These are phyloP conservation scores for Sebastes itinus DNA, from an alignment of 2,797 vertebrate species.

Conservation along the genomic window DNA sequence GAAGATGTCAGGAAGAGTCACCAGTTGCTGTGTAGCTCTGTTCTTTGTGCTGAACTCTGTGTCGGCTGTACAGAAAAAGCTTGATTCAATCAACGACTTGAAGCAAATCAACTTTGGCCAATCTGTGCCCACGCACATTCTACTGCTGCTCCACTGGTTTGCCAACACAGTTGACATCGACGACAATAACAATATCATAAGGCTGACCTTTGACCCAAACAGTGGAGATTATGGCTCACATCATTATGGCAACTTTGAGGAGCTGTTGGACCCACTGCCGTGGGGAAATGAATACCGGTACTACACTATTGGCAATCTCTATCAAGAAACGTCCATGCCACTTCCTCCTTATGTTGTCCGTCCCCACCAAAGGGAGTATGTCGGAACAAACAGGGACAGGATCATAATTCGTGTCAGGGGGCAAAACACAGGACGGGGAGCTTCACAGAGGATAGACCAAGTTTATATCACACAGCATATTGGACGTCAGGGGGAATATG, in stretches of 20 bases:
- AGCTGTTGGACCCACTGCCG: constrained; percentile 39
- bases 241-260: constrained; percentile 69
- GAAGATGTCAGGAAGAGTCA: constrained; percentile 13
- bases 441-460: constrained; percentile 27
- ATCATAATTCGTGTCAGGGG: constrained; percentile 62
- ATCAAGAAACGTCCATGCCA: background rate
- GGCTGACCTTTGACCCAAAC: constrained; percentile 59
- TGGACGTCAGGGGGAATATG: constrained; percentile 29
- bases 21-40: constrained; percentile 23
- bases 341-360: constrained; percentile 55
- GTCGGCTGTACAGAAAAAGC: constrained; percentile 39
- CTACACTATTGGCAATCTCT: constrained; percentile 68
- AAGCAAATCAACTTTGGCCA: constrained; percentile 51
- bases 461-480: constrained; percentile 74
- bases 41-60: constrained; percentile 30
- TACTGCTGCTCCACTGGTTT: constrained; percentile 74
- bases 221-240: constrained; percentile 57
- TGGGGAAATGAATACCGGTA: constrained; percentile 32
- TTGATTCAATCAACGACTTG: constrained; percentile 49
- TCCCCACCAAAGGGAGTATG: background rate
- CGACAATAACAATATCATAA: constrained; percentile 23
- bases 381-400: constrained; percentile 54
- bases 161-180: constrained; percentile 50
- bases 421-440: background rate
- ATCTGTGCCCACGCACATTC: constrained; percentile 58